Conservation (phyloP, 2,113 vertebrate genomes). For the Ameiurus melas region DNA sequence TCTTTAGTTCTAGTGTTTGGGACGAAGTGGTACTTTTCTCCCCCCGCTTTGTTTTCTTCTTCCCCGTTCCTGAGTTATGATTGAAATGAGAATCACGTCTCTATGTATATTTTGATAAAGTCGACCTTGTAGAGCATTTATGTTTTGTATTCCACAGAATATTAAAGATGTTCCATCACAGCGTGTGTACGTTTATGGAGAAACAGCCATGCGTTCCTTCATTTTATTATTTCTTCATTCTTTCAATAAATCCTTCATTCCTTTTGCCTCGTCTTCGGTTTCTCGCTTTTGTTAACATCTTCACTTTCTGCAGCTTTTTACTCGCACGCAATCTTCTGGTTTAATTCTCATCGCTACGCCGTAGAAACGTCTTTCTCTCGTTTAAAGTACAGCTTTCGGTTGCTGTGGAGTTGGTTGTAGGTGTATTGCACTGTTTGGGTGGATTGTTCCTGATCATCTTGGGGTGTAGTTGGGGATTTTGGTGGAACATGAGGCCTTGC, state of each 20-base stretch:
- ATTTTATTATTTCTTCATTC: slow-evolving; percentile 68
- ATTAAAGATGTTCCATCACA: slow-evolving; percentile 74
- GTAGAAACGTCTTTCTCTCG: background rate
- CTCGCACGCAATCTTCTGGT: background rate
- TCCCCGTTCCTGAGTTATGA: background rate
- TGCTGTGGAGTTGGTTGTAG: too few species aligned
- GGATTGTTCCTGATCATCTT: background rate
- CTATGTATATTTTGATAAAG: slow-evolving; percentile 59
- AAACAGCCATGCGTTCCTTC: slow-evolving; percentile 55
- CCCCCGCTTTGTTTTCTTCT: background rate
- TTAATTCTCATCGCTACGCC: background rate
- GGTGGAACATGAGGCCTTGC: background rate
- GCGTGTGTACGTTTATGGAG: slow-evolving; percentile 58
- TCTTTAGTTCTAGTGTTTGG: background rate
- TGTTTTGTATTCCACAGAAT: slow-evolving; percentile 72
- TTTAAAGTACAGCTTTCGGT: background rate
- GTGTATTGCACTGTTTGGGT: background rate
- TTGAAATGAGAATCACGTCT: slow-evolving; percentile 27
- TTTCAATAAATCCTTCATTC: slow-evolving; percentile 79
- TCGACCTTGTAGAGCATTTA: slow-evolving; percentile 57
- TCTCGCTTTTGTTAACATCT: slow-evolving; percentile 61
- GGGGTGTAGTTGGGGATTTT: background rate
- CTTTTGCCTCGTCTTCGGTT: slow-evolving; percentile 70
- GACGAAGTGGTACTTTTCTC: too few species aligned
- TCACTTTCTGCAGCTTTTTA: slow-evolving; percentile 58